Evolutionary conservation across 2,113 vertebrate genomes (phyloP).

Genomic region (Spermophilus dauricus): DNA sequence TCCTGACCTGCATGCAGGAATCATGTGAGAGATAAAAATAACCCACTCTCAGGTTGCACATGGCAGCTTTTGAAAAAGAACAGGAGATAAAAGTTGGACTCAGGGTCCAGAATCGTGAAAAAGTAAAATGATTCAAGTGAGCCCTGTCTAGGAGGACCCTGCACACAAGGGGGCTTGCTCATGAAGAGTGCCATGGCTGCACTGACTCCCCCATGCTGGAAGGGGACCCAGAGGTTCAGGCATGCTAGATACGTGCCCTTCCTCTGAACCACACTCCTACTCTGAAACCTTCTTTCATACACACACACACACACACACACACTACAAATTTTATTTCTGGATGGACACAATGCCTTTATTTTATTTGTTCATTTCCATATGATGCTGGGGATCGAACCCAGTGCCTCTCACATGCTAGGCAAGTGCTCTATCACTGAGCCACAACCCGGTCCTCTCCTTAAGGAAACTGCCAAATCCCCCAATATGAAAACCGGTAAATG

Average conservation of each 20-base stretch:
- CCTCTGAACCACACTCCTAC: background rate
- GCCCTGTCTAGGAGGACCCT: background rate
- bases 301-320: no score
- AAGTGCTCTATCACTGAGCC: no score
- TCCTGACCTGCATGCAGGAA: constrained; percentile 37
- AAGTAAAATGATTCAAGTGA: background rate
- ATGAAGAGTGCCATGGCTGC: background rate
- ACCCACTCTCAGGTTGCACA: background rate
- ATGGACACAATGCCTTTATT: no score
- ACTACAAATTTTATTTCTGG: no score
- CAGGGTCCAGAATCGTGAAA: background rate
- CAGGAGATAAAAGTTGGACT: background rate
- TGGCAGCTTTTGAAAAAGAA: background rate
- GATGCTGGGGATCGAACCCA: no score
- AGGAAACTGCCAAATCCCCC: background rate
- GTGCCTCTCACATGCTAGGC: no score
- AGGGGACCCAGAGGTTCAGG: background rate
- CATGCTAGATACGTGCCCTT: background rate
- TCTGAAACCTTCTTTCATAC: background rate
- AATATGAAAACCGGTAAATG: background rate
- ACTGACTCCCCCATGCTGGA: background rate
- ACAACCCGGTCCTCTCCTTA: background rate
- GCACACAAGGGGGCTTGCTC: background rate
- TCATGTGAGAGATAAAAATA: constrained; percentile 76
- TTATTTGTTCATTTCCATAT: no score